Percentiles rank a stretch among this genome's conserved stretches.
These are phyloP conservation scores for Brachystomella parvula DNA, from an alignment of 1,140 invertebrate genomes.

Conservation along the genomic window DNA sequence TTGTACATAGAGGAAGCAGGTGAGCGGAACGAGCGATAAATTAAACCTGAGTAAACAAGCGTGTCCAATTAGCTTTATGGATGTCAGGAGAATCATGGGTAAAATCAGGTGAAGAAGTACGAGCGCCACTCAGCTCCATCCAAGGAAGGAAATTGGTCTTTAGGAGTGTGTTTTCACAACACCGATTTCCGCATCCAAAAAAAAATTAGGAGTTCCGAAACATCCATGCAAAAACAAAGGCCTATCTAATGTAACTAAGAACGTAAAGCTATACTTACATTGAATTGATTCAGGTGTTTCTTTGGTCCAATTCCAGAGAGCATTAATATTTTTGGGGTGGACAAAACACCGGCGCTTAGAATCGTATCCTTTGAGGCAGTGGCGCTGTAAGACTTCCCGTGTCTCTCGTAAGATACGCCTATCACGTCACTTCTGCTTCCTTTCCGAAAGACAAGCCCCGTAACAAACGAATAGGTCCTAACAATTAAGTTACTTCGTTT, in stretches of 20 bases:
- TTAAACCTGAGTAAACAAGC: no score
- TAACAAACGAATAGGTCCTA: constrained; percentile 14
- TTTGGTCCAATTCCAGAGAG: constrained; percentile 33
- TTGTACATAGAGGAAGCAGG: no score
- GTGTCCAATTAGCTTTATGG: no score
- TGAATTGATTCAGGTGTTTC: constrained; percentile 22
- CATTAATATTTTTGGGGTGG: constrained; percentile 29
- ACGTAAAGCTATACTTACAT: constrained; percentile 17
- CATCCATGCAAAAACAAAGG: no score
- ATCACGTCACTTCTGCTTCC: constrained; percentile 19
- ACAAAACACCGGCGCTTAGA: constrained; percentile 28
- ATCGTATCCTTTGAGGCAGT: constrained; percentile 29
- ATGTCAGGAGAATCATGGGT: no score
- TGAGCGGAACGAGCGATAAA: no score
- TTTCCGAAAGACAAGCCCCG: background rate
- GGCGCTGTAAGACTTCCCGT: constrained; percentile 13
- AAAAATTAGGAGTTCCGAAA: no score
- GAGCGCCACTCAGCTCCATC: no score
- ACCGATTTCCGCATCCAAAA: no score
- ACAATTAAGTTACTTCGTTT: constrained; percentile 9
- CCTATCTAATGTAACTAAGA: background rate
- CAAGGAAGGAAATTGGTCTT: no score
- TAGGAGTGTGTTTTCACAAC: no score
- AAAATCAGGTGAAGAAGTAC: no score
- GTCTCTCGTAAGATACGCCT: constrained; percentile 28